These are phyloP conservation scores for Leuciscus idus DNA, from an alignment of 2,113 vertebrate genomes.

Conservation along the genomic window DNA sequence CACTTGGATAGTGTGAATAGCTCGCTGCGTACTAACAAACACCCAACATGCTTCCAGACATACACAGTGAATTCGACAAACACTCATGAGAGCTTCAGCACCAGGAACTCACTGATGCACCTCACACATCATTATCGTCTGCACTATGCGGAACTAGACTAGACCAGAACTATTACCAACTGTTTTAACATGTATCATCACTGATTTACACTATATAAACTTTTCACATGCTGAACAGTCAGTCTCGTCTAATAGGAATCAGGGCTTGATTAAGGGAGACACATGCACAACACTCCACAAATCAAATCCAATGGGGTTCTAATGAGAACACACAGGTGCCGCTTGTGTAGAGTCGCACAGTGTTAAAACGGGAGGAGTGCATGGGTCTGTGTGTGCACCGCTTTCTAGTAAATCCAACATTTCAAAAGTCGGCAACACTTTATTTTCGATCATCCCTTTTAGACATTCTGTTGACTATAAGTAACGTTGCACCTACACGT, in stretches of 20 bases:
- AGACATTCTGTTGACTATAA: too few relatives aligned
- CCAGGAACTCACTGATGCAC: background rate
- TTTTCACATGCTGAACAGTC: constrained; percentile 49
- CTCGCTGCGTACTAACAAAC: background rate
- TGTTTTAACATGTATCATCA: constrained; percentile 32
- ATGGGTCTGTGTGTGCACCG: constrained; percentile 5
- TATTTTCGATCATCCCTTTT: too few relatives aligned
- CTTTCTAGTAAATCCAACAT: background rate
- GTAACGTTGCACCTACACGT: too few relatives aligned
- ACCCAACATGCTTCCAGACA: background rate
- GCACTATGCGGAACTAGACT: constrained; percentile 33
- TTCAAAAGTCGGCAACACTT: background rate
- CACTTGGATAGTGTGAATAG: background rate
- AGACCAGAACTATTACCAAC: constrained; percentile 33
- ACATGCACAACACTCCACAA: constrained; percentile 42
- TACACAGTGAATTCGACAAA: background rate
- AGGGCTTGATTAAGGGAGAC: constrained; percentile 22
- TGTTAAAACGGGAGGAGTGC: constrained; percentile 17
- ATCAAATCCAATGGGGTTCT: constrained; percentile 11
- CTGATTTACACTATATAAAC: constrained; percentile 32
- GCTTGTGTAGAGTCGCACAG: constrained; percentile 35
- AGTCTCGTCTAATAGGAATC: constrained; percentile 43
- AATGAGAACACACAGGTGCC: background rate
- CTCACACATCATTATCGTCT: constrained; percentile 8
- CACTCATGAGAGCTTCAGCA: constrained; percentile 18